phyloP scores from a whole-genome alignment of 2,888 invertebrate species.

The Chymomyza amoena region DNA sequence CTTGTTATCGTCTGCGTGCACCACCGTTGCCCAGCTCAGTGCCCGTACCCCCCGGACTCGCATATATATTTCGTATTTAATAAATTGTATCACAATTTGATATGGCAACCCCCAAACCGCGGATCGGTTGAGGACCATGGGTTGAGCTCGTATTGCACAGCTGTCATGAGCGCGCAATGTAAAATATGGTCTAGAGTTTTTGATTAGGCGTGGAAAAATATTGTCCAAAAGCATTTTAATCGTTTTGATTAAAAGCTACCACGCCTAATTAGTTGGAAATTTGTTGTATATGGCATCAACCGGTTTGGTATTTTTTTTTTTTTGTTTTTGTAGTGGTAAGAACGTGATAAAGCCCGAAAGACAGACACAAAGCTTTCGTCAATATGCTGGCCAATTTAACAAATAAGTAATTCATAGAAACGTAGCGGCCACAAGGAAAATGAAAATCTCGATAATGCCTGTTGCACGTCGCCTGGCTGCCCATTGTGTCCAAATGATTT shows the following conservation, averaged over 20 bases:
- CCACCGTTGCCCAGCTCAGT: constrained; percentile 24
- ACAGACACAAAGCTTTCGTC: constrained; percentile 40
- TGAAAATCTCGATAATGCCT: constrained; percentile 67
- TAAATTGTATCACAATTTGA: constrained; percentile 73
- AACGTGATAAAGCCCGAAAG: neutral
- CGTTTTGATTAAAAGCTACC: constrained; percentile 72
- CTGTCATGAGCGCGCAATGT: constrained; percentile 62
- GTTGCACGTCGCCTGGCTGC: constrained; percentile 20
- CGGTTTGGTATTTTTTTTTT: no score
- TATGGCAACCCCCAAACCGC: constrained; percentile 58
- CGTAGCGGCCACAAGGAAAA: constrained; percentile 35
- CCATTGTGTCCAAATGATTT: constrained; percentile 29
- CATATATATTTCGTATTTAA: constrained; percentile 69
- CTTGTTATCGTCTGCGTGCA: constrained; percentile 63
- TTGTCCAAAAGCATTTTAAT: constrained; percentile 73
- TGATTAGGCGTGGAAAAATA: constrained; percentile 73
- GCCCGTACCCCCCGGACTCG: constrained; percentile 30
- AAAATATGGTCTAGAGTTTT: constrained; percentile 68
- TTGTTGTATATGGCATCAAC: constrained; percentile 35
- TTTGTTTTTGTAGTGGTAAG: neutral
- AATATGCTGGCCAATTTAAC: constrained; percentile 70
- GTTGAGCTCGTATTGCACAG: constrained; percentile 46
- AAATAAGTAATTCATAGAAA: constrained; percentile 65
- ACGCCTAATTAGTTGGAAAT: constrained; percentile 71
- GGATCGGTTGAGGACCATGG: neutral